A percentile compares a stretch with the other conserved stretches of the same genome.
Evolutionary conservation across 2,113 vertebrate genomes (phyloP).

Genomic region (Pseudorectes ferrugineus): DNA sequence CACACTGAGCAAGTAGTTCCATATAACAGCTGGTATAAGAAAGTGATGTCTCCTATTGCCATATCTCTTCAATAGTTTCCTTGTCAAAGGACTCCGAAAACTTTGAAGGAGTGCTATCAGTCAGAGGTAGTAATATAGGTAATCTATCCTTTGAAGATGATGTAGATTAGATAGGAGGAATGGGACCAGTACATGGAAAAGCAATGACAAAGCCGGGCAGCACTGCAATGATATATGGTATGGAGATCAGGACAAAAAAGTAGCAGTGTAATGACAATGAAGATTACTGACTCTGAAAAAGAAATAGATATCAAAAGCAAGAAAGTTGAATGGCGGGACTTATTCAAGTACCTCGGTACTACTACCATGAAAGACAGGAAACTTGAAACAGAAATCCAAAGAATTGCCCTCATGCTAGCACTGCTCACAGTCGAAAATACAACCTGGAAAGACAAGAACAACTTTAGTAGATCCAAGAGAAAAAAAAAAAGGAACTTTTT

Average conservation of each 20-base stretch:
- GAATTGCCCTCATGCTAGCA: slow-evolving; percentile 39
- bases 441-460: slow-evolving; percentile 42
- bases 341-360: slow-evolving; percentile 33
- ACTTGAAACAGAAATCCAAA: slow-evolving; percentile 38
- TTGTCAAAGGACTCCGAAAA: slow-evolving; percentile 46
- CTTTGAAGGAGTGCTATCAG: slow-evolving; percentile 38
- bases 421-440: neutral
- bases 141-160: slow-evolving; percentile 27
- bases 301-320: slow-evolving; percentile 54
- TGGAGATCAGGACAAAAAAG: slow-evolving; percentile 34
- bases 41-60: slow-evolving; percentile 23
- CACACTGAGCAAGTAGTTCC: slow-evolving; percentile 50
- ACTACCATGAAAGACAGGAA: slow-evolving; percentile 30
- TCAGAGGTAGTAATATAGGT: neutral
- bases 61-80: slow-evolving; percentile 31
- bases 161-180: slow-evolving; percentile 21
- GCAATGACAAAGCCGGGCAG: neutral
- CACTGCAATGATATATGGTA: neutral
- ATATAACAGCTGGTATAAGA: slow-evolving; percentile 2
- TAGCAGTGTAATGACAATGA: slow-evolving; percentile 10
- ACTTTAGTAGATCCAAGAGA: slow-evolving; percentile 11
- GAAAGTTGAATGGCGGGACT: slow-evolving; percentile 2
- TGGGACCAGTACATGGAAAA: neutral
- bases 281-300: slow-evolving; percentile 27
- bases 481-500: neutral